A percentile compares a stretch with the other conserved stretches of the same genome.
Conservation (phyloP, 2,113 vertebrate genomes). For the Campylomormyrus numenius region DNA sequence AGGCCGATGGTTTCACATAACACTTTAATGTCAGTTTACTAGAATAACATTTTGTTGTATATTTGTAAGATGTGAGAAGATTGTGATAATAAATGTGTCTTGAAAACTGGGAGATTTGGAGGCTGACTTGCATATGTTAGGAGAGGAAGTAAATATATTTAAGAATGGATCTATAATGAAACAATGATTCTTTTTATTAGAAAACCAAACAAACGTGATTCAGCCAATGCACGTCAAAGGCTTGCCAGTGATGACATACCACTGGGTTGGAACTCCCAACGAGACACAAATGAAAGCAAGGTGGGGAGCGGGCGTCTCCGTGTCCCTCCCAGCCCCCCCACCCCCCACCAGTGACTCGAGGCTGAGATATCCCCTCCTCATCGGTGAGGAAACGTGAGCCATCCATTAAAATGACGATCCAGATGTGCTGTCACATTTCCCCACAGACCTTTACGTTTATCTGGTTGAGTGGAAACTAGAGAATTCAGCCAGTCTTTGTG, state of each 20-base stretch:
- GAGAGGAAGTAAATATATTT: constrained; percentile 28
- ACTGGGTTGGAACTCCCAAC: constrained; percentile 44
- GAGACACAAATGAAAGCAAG: constrained; percentile 53
- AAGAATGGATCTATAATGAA: constrained; percentile 56
- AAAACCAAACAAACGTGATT: constrained; percentile 63
- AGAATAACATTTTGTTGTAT: constrained; percentile 41
- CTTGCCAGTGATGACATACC: constrained; percentile 49
- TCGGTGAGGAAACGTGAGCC: not conserved
- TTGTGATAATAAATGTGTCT: constrained; percentile 46
- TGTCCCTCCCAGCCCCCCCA: constrained; percentile 13
- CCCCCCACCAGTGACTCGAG: not conserved
- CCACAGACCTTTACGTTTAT: not conserved
- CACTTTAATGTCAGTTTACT: not conserved
- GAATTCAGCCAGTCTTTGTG: not conserved
- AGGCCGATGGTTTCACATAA: not conserved
- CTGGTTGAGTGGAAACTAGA: not conserved
- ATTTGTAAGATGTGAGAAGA: constrained; percentile 45
- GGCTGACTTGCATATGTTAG: constrained; percentile 35
- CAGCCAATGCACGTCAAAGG: constrained; percentile 52
- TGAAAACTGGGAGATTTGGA: constrained; percentile 34
- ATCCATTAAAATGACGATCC: constrained; percentile 19
- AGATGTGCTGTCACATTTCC: constrained; percentile 8
- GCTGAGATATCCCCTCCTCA: constrained; percentile 35
- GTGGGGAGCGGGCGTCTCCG: constrained; percentile 34
- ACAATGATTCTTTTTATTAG: constrained; percentile 67